Percentiles rank a stretch among this genome's conserved stretches.
Conservation (phyloP, 2,888 invertebrate species). For the Meiosimyza decipiens region DNA sequence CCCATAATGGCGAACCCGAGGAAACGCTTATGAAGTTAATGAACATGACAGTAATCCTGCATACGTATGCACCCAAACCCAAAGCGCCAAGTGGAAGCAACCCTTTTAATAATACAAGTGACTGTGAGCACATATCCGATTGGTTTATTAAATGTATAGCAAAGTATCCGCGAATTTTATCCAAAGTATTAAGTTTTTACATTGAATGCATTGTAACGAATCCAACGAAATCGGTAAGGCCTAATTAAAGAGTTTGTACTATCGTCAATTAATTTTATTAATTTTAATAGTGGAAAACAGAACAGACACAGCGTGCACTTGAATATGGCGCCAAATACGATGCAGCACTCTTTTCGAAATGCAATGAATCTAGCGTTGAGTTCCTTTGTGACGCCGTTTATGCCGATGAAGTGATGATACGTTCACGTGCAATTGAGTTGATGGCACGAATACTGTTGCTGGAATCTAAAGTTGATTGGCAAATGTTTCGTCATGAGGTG, state of each 20-base stretch:
- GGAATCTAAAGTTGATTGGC: conserved; percentile 63
- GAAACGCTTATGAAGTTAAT: conserved; percentile 61
- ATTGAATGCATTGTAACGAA: conserved; percentile 61
- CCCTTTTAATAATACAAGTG: conserved; percentile 35
- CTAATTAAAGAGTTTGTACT: background rate
- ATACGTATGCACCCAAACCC: conserved; percentile 55
- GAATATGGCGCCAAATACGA: conserved; percentile 66
- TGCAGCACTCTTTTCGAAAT: conserved; percentile 63
- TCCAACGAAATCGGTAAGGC: conserved; percentile 55
- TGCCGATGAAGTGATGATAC: conserved; percentile 60
- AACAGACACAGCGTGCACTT: conserved; percentile 59
- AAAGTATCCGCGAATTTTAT: conserved; percentile 60
- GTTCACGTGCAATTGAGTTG: conserved; percentile 60
- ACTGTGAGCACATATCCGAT: conserved; percentile 63
- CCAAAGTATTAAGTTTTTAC: conserved; percentile 57
- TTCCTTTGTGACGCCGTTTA: conserved; percentile 56
- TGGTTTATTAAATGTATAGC: conserved; percentile 62
- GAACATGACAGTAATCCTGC: conserved; percentile 60
- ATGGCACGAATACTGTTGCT: conserved; percentile 57
- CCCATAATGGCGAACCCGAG: conserved; percentile 64
- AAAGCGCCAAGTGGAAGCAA: conserved; percentile 38
- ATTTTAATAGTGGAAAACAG: conserved; percentile 55
- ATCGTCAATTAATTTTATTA: background rate
- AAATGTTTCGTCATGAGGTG: conserved; percentile 63
- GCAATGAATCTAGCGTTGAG: conserved; percentile 62